phyloP scores from a whole-genome alignment of 2,888 invertebrate species.

The Plebejus anna region DNA sequence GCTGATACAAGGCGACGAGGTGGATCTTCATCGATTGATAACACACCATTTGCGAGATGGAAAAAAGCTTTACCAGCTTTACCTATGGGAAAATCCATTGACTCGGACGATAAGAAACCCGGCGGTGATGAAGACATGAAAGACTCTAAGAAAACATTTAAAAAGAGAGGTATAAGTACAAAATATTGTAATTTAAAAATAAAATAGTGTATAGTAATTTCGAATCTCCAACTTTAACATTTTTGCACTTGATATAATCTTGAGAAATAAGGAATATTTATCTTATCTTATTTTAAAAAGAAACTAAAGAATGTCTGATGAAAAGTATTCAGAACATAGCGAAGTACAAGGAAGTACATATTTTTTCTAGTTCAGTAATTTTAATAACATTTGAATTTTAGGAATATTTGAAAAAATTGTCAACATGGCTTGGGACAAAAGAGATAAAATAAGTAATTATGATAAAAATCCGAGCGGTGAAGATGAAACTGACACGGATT shows the following conservation, averaged over 20 bases:
- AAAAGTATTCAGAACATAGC: no score
- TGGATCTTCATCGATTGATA: constrained; percentile 80
- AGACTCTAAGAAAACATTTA: constrained; percentile 49
- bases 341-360: no score
- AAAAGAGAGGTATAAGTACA: constrained; percentile 55
- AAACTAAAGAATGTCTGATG: no score
- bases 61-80: constrained; percentile 83
- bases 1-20: constrained; percentile 84
- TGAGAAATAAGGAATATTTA: no score
- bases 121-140: constrained; percentile 51
- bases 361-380: neutral
- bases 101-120: constrained; percentile 69
- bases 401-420: constrained; percentile 81
- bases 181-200: neutral
- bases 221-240: no score
- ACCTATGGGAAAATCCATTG: constrained; percentile 79
- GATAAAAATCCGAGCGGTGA: constrained; percentile 70
- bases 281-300: no score
- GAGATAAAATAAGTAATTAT: constrained; percentile 56
- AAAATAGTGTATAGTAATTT: no score
- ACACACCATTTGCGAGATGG: constrained; percentile 84
- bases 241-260: no score
- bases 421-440: constrained; percentile 76
- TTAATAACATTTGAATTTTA: constrained; percentile 30
- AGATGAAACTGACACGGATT: constrained; percentile 85